phyloP scores from a whole-genome alignment of 2,888 invertebrate genomes.

The Uloborus plumipes region DNA sequence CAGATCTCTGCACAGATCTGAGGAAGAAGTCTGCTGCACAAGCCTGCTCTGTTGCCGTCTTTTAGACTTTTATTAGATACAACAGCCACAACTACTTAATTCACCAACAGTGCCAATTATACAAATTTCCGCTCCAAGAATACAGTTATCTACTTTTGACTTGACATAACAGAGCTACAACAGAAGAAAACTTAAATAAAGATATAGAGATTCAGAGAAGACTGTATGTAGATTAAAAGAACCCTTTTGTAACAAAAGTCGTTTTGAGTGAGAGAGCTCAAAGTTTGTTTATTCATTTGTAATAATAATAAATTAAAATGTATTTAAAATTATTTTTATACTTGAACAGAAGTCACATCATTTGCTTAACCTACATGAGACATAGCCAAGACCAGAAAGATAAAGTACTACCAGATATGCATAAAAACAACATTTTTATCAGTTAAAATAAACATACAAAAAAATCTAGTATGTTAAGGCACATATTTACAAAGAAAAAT shows the following conservation, averaged over 20 bases:
- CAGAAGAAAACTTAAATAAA: conserved; percentile 20
- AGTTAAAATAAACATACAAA: too few relatives aligned
- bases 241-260: conserved; percentile 49
- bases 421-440: too few relatives aligned
- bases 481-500: too few relatives aligned
- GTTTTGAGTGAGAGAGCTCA: conserved; percentile 42
- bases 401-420: too few relatives aligned
- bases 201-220: conserved; percentile 22
- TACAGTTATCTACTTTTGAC: conserved; percentile 16
- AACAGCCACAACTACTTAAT: conserved; percentile 2
- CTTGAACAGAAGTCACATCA: neutral
- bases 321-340: conserved; percentile 55
- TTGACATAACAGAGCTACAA: neutral
- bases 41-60: conserved; percentile 62
- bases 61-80: conserved; percentile 54
- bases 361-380: too few relatives aligned
- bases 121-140: conserved; percentile 48
- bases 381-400: too few relatives aligned
- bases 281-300: conserved; percentile 61
- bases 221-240: conserved; percentile 27
- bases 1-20: conserved; percentile 49
- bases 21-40: conserved; percentile 64
- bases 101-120: conserved; percentile 59
- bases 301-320: conserved; percentile 54
- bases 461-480: too few relatives aligned